Evolutionary conservation across 2,797 vertebrate species (phyloP).

Genomic region (Sparus aurata): DNA sequence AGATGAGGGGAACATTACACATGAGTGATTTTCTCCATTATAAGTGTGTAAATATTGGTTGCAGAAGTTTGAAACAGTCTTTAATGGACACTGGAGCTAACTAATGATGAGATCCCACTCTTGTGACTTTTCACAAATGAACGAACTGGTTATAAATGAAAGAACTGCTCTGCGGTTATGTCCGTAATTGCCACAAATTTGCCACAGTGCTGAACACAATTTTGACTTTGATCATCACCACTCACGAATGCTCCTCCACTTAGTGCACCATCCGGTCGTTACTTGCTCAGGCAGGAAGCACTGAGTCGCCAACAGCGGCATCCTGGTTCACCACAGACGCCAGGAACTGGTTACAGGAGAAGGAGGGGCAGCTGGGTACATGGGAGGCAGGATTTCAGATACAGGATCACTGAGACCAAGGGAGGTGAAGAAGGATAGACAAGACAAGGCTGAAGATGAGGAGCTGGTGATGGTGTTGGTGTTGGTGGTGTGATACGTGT

Average conservation of each 20-base stretch:
- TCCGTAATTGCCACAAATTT: slow-evolving; percentile 11
- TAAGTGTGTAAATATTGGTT: not conserved
- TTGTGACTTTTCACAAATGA: slow-evolving; percentile 30
- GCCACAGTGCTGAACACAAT: slow-evolving; percentile 7
- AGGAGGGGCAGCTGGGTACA: slow-evolving; percentile 34
- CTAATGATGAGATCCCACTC: slow-evolving; percentile 9
- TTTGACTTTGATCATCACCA: slow-evolving; percentile 40
- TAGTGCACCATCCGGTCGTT: slow-evolving; percentile 40
- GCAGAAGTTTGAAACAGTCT: not conserved
- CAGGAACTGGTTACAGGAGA: slow-evolving; percentile 35
- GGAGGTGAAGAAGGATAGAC: slow-evolving; percentile 49
- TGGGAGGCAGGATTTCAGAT: slow-evolving; percentile 61
- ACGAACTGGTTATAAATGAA: slow-evolving; percentile 21
- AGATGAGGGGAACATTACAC: not conserved
- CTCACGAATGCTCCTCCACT: slow-evolving; percentile 29
- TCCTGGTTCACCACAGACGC: slow-evolving; percentile 19
- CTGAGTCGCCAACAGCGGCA: slow-evolving; percentile 27
- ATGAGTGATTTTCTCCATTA: not conserved
- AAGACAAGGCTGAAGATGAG: slow-evolving; percentile 22
- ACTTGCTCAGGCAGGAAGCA: slow-evolving; percentile 53
- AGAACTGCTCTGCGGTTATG: slow-evolving; percentile 28
- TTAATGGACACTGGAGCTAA: not conserved
- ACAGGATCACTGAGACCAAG: slow-evolving; percentile 49
- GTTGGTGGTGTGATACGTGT: slow-evolving; percentile 4
- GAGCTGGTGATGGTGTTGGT: not conserved